These are phyloP conservation scores for Corella eumyota DNA, from an alignment of 23 tunicate genomes.

Conservation along the genomic window DNA sequence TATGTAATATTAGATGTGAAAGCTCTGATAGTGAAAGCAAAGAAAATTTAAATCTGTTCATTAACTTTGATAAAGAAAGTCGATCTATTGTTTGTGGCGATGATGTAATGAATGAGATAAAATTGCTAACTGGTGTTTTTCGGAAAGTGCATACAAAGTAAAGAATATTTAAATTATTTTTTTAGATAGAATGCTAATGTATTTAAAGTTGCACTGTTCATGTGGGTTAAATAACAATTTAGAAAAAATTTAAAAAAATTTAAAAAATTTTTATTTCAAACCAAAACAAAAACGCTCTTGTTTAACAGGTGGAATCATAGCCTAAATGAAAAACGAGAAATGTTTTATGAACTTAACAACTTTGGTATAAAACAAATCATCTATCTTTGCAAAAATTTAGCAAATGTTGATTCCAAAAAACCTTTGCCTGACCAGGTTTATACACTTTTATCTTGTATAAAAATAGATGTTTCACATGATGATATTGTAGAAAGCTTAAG, in stretches of 20 bases:
- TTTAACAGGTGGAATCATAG: not conserved
- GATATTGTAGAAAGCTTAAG: conserved; percentile 8
- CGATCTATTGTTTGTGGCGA: conserved; percentile 12
- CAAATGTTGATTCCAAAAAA: not conserved
- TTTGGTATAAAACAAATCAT: conserved; percentile 50
- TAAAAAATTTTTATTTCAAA: no score
- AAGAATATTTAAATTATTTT: no score
- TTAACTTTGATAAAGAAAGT: conserved; percentile 21
- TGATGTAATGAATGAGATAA: conserved; percentile 14
- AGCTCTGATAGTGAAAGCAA: no score
- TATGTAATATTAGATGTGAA: no score
- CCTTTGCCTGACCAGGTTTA: conserved; percentile 46
- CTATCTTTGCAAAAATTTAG: conserved; percentile 48
- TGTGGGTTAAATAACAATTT: no score
- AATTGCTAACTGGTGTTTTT: conserved; percentile 16
- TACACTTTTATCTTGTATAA: conserved; percentile 22
- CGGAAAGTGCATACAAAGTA: conserved; percentile 7
- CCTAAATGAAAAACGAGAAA: conserved; percentile 15
- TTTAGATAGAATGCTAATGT: no score
- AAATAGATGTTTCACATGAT: conserved; percentile 1
- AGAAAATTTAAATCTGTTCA: no score
- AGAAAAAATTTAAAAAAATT: no score
- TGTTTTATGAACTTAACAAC: conserved; percentile 54
- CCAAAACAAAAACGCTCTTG: no score
- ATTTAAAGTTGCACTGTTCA: no score